A percentile compares a stretch with the other conserved stretches of the same genome.
These are phyloP conservation scores for Tetramorium simillimum DNA, from an alignment of 1,140 invertebrate genomes.

Conservation along the genomic window DNA sequence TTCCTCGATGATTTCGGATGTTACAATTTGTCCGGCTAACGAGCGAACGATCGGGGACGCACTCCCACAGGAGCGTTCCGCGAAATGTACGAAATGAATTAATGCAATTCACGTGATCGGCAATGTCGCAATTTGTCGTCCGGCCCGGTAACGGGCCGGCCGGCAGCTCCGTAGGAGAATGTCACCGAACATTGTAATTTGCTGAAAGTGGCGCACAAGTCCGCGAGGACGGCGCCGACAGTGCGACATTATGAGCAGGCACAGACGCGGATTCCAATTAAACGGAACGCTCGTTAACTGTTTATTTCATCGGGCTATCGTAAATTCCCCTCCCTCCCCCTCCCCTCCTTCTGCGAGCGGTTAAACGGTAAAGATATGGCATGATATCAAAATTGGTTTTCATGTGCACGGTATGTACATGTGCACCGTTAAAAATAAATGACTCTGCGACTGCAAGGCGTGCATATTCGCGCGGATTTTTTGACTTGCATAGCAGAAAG, in stretches of 20 bases:
- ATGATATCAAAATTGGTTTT: conserved; percentile 44
- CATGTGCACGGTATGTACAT: background rate
- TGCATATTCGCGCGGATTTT: background rate
- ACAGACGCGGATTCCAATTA: conserved; percentile 65
- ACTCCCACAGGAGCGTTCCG: background rate
- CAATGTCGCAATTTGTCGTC: conserved; percentile 55
- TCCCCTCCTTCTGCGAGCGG: background rate
- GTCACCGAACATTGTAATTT: conserved; percentile 65
- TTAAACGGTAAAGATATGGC: conserved; percentile 30
- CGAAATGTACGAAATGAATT: conserved; percentile 10
- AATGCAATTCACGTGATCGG: conserved; percentile 52
- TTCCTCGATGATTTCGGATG: background rate
- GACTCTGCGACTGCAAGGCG: background rate
- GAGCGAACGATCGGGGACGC: background rate
- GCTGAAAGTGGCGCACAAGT: conserved; percentile 55
- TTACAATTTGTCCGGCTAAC: background rate
- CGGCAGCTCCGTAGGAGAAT: conserved; percentile 47
- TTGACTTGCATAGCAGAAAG: background rate
- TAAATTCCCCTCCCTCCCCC: conserved; percentile 3
- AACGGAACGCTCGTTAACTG: conserved; percentile 57
- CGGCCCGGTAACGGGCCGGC: conserved; percentile 27
- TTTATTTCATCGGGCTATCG: conserved; percentile 36
- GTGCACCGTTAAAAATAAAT: conserved; percentile 1
- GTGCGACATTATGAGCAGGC: conserved; percentile 42
- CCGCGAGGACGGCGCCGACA: background rate